Evolutionary conservation across 2,888 invertebrate species (phyloP), one percentile per base, ranked within the genome.

Genomic region (Sarcophaga subvicina): DNA sequence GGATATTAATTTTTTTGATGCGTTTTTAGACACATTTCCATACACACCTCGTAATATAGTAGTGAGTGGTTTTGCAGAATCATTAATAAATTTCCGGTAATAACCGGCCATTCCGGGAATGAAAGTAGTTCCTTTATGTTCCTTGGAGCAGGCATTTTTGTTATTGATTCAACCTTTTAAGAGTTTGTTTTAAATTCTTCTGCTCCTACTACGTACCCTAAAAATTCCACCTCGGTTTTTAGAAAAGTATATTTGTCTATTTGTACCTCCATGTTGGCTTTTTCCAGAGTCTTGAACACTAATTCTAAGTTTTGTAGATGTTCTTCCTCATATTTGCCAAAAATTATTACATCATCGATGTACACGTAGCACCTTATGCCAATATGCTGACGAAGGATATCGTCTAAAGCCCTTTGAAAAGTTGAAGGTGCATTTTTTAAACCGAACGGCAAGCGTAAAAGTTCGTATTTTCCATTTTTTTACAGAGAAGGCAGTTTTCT

Each of bases 401-500:
- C 77, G 54, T 77, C 69, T 67, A 69, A 62, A 8, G 10, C 2
- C 2, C 62, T 4, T 20, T 62, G 62, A 62, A 72, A 72, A 59
- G 49, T 81, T 25, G 69, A 82, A 27, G 63, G 63, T 20, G 62
- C 10, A 49, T 49, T 49, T 49, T 49, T 12, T 3, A 49, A 49
- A 12, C 12, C 12, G 3, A 49, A 49, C 20, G 60, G 59, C 37
- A 72, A 8, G 22, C 72, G 59, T 27, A n/a, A n/a, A 72, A 75
- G 76, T 11, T 71, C 79, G 14, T 80, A 80, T 45, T 80, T 80
- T 2, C 72, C 72, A 17, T 80, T 80, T 80, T 10, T 69, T 70
- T 1, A 49, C 37, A 11, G 45, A 20, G 20, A 20, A 20, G 20
- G 20, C 20, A 20, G 20, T 20, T 20, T 20, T 20, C 20, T 20